Evolutionary conservation across 35 echinoderm and acorn worm species (phyloP).

Genomic region (Hemicentrotus pulcherrimus): DNA sequence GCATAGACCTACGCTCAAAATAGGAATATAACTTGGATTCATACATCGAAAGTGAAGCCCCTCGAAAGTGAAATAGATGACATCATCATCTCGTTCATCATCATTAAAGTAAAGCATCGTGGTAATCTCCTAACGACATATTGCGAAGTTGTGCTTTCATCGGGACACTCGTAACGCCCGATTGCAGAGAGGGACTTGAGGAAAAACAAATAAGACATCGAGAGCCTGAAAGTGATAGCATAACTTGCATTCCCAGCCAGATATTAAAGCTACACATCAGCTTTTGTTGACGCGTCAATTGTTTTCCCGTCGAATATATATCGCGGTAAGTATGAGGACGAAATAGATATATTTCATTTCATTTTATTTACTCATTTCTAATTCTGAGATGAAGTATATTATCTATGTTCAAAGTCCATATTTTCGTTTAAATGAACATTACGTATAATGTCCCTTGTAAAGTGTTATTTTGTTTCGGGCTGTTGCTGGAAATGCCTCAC

Average conservation of each 20-base stretch:
- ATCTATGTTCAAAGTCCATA: too few relatives aligned
- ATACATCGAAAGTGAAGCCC: not conserved
- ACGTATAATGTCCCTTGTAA: too few relatives aligned
- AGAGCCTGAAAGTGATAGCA: conserved; percentile 2
- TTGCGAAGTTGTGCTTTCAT: not conserved
- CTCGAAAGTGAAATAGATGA: not conserved
- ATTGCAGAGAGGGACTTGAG: not conserved
- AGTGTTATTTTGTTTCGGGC: too few relatives aligned
- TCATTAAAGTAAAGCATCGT: not conserved
- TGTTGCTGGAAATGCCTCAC: too few relatives aligned
- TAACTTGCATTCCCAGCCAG: not conserved
- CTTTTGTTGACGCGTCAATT: not conserved
- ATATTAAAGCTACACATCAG: conserved; percentile 3
- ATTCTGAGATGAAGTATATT: too few relatives aligned
- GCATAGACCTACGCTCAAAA: too few relatives aligned
- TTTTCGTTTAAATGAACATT: too few relatives aligned
- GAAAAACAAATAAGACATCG: not conserved
- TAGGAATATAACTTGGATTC: not conserved
- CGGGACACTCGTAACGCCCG: not conserved
- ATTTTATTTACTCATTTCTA: too few relatives aligned
- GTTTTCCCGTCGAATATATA: too few relatives aligned
- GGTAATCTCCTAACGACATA: not conserved
- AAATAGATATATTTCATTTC: too few relatives aligned
- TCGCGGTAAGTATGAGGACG: too few relatives aligned
- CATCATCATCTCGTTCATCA: not conserved